Evolutionary conservation across 2,113 vertebrate species (phyloP), one percentile per base, ranked within the genome.

Genomic region (Bubo bubo): DNA sequence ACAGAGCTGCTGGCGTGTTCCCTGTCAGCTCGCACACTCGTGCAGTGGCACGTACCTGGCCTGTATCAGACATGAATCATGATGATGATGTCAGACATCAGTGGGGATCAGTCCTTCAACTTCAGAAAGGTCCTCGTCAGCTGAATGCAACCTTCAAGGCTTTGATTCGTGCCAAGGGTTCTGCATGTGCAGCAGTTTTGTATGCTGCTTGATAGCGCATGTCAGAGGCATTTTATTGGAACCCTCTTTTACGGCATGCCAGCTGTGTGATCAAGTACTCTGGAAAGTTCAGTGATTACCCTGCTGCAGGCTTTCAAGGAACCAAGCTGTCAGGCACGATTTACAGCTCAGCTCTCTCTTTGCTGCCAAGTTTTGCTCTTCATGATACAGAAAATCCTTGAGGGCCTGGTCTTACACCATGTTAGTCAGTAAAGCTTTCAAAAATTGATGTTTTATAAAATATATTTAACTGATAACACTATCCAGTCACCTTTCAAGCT

Each of bases 61-160:
- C 74, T 4, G 1, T 52, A 50, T 53, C 30, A 32, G 43, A 34
- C 30, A 8, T 0, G 0, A 41, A 28, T 63, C 0, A 0, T 37
- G 35, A 52, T 47, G 59, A 19, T 71, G 23, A 32, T 74, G 67
- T 77, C 59, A 62, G 60, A 23, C 24, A 39, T 37, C 14, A 34
- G 37, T 30, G 28, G 27, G 55, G 12, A n/a, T n/a, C n/a, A n/a
- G 34, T 72, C 75, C 76, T 95, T 97, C 74, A 88, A 14, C 79
- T 76, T 85, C 62, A 67, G 71, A 15, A 88, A 70, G 52, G n/a
- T 87, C 28, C 35, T 85, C 30, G 4, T 62, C 34, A 34, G 39
- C 75, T 84, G 47, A 75, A 39, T 58, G 43, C 60, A 88, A 37
- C 30, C 41, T 74, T 80, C 87, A 85, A 49, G 60, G n/a, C 60